Evolutionary conservation across 2,888 invertebrate species (phyloP), one percentile per base, ranked within the genome.

Genomic region (Chromoteleia sp.): DNA sequence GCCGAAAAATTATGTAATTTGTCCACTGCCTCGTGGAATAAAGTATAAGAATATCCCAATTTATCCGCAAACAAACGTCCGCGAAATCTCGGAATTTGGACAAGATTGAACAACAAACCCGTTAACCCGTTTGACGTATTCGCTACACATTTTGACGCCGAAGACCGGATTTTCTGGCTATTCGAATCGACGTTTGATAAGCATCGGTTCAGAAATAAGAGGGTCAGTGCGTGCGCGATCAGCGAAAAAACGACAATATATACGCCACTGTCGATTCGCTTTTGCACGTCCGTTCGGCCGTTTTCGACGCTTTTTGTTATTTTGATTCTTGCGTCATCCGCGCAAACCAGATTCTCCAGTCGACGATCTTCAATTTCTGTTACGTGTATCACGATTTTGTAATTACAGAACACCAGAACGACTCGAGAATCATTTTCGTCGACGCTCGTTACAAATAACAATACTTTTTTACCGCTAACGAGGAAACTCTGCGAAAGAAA

Each of bases 301-400:
- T 56, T 56, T 56, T 56, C 56, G 56, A 36, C 14, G 15, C 30
- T 56, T 56, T 36, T 36, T 54, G 54, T 54, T 54, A 58, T 58
- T 58, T 58, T 39, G 39, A 58, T 39, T 58, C 58, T 58, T 58
- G 39, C 39, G 58, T 39, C 58, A 58, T 14, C 21, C 19, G 21
- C 5, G 58, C n/a, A 58, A 58, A 21, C 21, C 58, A 39, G 58
- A 39, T 58, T 58, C 39, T 21, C 58, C 6, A n/a, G 6, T 39
- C 41, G 21, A 25, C 33, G 21, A 58, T 58, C 58, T 21, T 58
- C 58, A 12, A 21, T 21, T 41, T 10, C 21, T 14, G 39, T 58
- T 58, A 58, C 33, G 33, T 33, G 19, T 8, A 29, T 17, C 4
- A 5, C 59, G 15, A 7, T 59, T 39, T 58, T 21, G 21, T 39